These are phyloP conservation scores for Semicossyphus pulcher DNA, from an alignment of 2,113 vertebrate species.

Conservation along the genomic window DNA sequence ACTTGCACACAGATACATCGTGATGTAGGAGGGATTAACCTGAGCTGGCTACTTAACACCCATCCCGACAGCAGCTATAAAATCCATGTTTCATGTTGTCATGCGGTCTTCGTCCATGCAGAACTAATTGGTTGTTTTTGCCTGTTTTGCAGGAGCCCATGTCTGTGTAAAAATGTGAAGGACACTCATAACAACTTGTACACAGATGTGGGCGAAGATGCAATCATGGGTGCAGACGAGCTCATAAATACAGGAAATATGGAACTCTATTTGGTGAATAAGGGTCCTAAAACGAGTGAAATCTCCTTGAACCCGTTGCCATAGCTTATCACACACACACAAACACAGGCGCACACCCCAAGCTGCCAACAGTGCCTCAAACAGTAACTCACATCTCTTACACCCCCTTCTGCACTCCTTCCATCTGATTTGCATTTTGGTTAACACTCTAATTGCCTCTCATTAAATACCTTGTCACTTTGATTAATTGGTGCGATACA, in stretches of 20 bases:
- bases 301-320: constrained; percentile 67
- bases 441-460: constrained; percentile 82
- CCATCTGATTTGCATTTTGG: constrained; percentile 79
- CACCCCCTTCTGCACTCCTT: constrained; percentile 16
- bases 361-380: not conserved
- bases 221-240: constrained; percentile 36
- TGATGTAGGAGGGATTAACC: constrained; percentile 60
- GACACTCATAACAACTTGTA: constrained; percentile 67
- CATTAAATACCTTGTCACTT: constrained; percentile 82
- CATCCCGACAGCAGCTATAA: constrained; percentile 53
- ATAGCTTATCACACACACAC: constrained; percentile 34
- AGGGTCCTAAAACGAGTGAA: constrained; percentile 30
- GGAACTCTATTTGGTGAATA: constrained; percentile 27
- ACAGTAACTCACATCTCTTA: constrained; percentile 27
- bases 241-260: constrained; percentile 25
- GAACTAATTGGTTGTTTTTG: constrained; percentile 79
- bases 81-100: constrained; percentile 68
- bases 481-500: constrained; percentile 79
- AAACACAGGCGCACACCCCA: constrained; percentile 5
- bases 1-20: constrained; percentile 32
- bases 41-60: constrained; percentile 46
- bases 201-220: constrained; percentile 18
- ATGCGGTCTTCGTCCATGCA: constrained; percentile 40
- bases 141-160: constrained; percentile 42
- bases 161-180: constrained; percentile 54